phyloP scores from a whole-genome alignment of 2,113 vertebrate genomes.

The Equus przewalskii region DNA sequence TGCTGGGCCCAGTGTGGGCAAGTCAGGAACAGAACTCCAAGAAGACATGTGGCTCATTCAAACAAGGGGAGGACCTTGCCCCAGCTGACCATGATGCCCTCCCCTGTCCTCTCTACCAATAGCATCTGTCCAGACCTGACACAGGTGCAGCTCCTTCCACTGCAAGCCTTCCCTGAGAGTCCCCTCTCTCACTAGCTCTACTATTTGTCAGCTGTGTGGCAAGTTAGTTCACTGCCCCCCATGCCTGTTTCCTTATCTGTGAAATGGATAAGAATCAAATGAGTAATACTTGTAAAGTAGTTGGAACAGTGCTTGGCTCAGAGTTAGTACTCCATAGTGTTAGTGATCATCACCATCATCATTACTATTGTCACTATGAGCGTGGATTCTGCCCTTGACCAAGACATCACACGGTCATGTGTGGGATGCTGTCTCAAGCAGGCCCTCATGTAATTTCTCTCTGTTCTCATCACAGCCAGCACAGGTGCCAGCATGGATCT shows the following conservation, averaged over 20 bases:
- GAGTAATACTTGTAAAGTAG: neutral
- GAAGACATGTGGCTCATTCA: neutral
- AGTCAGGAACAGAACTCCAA: neutral
- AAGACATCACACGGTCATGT: neutral
- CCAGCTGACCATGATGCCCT: neutral
- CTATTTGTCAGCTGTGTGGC: neutral
- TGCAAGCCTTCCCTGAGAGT: neutral
- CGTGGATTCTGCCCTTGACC: neutral
- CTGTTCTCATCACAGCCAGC: neutral
- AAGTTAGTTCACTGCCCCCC: neutral
- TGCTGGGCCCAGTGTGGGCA: neutral
- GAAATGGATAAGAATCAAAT: neutral
- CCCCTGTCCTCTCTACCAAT: neutral
- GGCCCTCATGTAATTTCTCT: neutral
- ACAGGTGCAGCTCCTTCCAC: neutral
- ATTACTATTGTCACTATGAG: neutral
- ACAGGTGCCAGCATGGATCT: neutral
- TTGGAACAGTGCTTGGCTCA: neutral
- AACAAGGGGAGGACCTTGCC: neutral
- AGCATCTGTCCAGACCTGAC: neutral
- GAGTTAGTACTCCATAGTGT: neutral
- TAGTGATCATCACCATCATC: neutral
- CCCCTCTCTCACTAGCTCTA: neutral
- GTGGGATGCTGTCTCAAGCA: neutral
- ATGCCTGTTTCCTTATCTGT: neutral